Evolutionary conservation across 2,113 vertebrate genomes (phyloP).

Genomic region (Oncorhynchus tshawytscha): DNA sequence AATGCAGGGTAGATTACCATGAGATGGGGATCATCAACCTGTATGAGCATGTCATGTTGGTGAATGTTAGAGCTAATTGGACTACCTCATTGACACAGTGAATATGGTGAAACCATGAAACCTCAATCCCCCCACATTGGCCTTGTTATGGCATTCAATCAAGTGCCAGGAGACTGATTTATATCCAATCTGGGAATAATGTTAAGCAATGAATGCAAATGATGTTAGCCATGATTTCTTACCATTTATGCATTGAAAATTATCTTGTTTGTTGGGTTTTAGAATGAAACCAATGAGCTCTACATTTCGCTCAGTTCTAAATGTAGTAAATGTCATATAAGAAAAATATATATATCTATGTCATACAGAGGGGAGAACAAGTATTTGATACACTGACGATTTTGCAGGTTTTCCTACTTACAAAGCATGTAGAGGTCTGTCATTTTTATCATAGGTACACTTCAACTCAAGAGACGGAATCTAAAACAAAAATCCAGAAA

Average conservation of each 20-base stretch:
- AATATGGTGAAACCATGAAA: conserved; percentile 14
- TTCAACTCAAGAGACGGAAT: too few relatives aligned
- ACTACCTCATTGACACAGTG: background rate
- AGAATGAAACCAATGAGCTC: background rate
- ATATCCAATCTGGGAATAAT: background rate
- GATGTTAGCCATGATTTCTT: background rate
- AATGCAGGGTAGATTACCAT: background rate
- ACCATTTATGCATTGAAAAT: background rate
- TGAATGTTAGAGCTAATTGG: conserved; percentile 25
- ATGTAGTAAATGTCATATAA: background rate
- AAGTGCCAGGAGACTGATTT: background rate
- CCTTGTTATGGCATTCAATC: conserved; percentile 39
- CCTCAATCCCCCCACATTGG: conserved; percentile 1
- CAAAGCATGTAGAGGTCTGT: too few relatives aligned
- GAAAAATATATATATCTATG: too few relatives aligned
- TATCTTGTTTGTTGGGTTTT: background rate
- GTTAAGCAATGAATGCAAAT: background rate
- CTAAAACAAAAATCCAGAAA: too few relatives aligned
- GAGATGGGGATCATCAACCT: background rate
- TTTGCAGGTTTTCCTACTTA: too few relatives aligned
- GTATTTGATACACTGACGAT: too few relatives aligned
- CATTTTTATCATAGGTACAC: too few relatives aligned
- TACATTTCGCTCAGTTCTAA: background rate
- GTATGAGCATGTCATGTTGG: conserved; percentile 9
- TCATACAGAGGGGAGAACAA: too few relatives aligned